Evolutionary conservation across 2,888 invertebrate species (phyloP).

Genomic region (Yponomeuta cagnagella): DNA sequence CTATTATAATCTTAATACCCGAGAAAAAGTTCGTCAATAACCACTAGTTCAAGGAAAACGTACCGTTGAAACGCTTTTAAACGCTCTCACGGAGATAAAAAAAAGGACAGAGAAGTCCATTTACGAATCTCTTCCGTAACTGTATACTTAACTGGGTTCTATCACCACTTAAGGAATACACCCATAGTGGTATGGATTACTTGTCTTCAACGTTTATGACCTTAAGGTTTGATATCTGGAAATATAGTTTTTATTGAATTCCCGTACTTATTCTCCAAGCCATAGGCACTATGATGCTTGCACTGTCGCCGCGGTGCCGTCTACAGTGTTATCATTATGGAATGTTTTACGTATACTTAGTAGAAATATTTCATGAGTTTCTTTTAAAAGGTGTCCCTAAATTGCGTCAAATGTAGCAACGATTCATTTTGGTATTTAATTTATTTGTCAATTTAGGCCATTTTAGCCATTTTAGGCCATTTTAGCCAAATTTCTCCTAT

Average conservation of each 20-base stretch:
- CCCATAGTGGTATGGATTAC: constrained; percentile 51
- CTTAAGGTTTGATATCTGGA: neutral
- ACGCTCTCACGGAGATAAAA: constrained; percentile 23
- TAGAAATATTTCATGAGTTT: neutral
- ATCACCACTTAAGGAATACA: constrained; percentile 51
- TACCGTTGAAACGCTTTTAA: constrained; percentile 42
- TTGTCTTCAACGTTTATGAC: constrained; percentile 46
- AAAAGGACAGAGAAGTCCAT: constrained; percentile 39
- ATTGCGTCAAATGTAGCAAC: no score
- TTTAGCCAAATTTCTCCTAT: no score
- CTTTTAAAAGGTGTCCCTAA: neutral
- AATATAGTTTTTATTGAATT: neutral
- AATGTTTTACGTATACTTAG: constrained; percentile 6
- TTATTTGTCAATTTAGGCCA: no score
- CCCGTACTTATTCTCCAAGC: neutral
- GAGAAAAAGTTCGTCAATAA: constrained; percentile 43
- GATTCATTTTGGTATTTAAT: no score
- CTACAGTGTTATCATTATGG: constrained; percentile 34
- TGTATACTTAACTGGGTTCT: constrained; percentile 33
- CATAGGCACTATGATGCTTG: neutral
- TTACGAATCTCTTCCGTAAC: constrained; percentile 35
- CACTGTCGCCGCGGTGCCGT: neutral
- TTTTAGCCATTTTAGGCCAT: no score
- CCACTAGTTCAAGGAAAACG: constrained; percentile 31
- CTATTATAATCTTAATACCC: constrained; percentile 30